phyloP scores from a whole-genome alignment of 2,888 invertebrate genomes.

The Odontothrips loti region DNA sequence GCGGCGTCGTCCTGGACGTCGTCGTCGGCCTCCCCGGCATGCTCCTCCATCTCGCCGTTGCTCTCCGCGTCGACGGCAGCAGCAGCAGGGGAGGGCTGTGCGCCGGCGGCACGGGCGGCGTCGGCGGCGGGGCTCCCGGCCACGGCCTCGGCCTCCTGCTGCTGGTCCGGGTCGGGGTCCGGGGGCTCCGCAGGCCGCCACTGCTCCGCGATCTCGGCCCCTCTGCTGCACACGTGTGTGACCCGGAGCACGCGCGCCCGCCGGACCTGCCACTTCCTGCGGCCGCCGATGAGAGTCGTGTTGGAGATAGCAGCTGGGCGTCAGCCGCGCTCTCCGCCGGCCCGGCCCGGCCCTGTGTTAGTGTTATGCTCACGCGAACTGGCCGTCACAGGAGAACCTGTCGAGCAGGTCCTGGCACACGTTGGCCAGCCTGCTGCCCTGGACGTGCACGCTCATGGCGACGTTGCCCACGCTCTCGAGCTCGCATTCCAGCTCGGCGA shows the following conservation, averaged over 20 bases:
- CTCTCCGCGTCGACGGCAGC: no score
- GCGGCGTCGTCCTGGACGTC: neutral
- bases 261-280: neutral
- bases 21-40: neutral
- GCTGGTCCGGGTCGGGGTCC: no score
- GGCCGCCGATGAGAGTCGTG: no score
- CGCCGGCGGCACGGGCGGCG: neutral
- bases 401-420: conserved; percentile 14
- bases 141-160: neutral
- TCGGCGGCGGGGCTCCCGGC: neutral
- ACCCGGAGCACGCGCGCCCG: conserved; percentile 12
- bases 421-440: conserved; percentile 11
- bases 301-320: neutral
- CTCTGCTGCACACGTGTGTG: conserved; percentile 7
- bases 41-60: no score
- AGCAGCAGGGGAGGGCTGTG: no score
- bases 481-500: conserved; percentile 5
- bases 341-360: no score
- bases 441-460: conserved; percentile 8
- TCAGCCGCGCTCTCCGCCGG: no score
- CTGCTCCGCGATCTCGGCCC: conserved; percentile 8
- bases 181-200: neutral
- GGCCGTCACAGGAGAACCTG: neutral
- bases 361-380: neutral
- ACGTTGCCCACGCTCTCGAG: conserved; percentile 13